These are phyloP conservation scores for Sterrhoptilus dennistouni DNA, from an alignment of 2,113 vertebrate genomes.

Conservation along the genomic window DNA sequence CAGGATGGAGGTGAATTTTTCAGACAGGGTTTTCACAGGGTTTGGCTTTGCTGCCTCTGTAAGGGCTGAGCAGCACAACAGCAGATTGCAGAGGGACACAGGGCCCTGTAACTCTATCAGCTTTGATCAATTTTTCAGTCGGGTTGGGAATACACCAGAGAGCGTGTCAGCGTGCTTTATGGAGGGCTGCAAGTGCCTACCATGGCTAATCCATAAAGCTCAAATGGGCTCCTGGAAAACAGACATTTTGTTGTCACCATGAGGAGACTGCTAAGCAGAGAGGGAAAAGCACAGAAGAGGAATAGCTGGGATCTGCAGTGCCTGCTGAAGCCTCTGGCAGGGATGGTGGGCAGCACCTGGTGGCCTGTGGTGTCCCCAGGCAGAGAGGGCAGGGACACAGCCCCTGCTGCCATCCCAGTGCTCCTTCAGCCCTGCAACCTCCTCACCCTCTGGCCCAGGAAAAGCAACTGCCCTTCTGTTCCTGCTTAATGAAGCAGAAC, in stretches of 20 bases:
- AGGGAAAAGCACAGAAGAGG: neutral
- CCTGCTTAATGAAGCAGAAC: neutral
- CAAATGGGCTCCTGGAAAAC: conserved; percentile 52
- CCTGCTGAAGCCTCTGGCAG: neutral
- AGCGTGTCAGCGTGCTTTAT: conserved; percentile 13
- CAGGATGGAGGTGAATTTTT: neutral
- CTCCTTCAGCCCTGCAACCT: neutral
- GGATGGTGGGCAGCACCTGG: neutral
- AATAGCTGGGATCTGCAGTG: neutral
- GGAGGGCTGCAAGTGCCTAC: conserved; percentile 32
- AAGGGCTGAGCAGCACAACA: neutral
- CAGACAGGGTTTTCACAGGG: neutral
- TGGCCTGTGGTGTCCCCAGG: neutral
- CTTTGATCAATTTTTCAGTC: conserved; percentile 56
- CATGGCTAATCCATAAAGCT: conserved; percentile 49
- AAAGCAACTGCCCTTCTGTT: neutral
- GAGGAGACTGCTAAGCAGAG: conserved; percentile 38
- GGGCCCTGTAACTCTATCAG: conserved; percentile 56
- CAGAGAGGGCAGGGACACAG: accelerated
- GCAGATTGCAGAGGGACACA: conserved; percentile 25
- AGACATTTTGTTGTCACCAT: conserved; percentile 28
- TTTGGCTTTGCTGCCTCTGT: neutral
- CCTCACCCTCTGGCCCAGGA: neutral
- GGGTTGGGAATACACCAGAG: conserved; percentile 33
- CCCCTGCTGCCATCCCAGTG: accelerated